Percentiles rank a stretch among this genome's conserved stretches.
Conservation (phyloP, 1,140 invertebrate species). For the Cotesia glomerata region DNA sequence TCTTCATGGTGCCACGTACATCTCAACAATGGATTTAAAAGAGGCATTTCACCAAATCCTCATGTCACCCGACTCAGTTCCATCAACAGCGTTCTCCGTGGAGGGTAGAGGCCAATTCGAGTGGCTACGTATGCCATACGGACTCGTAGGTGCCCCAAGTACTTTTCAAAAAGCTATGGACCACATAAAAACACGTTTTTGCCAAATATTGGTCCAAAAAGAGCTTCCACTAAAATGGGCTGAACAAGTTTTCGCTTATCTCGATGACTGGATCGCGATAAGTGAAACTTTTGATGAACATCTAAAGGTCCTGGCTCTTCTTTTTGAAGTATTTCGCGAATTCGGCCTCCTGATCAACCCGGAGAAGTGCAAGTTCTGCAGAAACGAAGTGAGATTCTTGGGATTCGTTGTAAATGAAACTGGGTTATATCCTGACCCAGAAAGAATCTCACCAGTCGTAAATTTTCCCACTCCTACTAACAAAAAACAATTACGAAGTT, state of each 20-base stretch:
- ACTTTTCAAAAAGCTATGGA: constrained; percentile 2
- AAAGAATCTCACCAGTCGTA: constrained; percentile 8
- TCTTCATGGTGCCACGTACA: constrained; percentile 27
- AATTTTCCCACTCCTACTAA: neutral
- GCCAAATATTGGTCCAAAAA: neutral
- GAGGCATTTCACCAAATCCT: constrained; percentile 37
- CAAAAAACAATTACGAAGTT: neutral
- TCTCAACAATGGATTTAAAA: constrained; percentile 46
- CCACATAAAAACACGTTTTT: neutral
- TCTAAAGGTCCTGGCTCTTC: neutral
- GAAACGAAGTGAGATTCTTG: too few relatives aligned
- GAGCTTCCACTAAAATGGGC: neutral
- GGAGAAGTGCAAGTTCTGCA: neutral
- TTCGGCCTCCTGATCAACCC: constrained; percentile 6
- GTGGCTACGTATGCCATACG: constrained; percentile 59
- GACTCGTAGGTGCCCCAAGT: constrained; percentile 51
- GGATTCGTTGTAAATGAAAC: too few relatives aligned
- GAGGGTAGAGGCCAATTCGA: constrained; percentile 51
- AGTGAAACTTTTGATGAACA: constrained; percentile 12
- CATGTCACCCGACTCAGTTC: neutral
- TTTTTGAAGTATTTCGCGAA: constrained; percentile 13
- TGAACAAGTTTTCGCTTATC: too few relatives aligned
- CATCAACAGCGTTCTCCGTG: constrained; percentile 33
- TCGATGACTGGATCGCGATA: too few relatives aligned
- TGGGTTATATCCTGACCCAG: neutral